Evolutionary conservation across 2,888 invertebrate genomes (phyloP), one percentile per base, ranked within the genome.

Genomic region (Enoplolaimus lenunculus): DNA sequence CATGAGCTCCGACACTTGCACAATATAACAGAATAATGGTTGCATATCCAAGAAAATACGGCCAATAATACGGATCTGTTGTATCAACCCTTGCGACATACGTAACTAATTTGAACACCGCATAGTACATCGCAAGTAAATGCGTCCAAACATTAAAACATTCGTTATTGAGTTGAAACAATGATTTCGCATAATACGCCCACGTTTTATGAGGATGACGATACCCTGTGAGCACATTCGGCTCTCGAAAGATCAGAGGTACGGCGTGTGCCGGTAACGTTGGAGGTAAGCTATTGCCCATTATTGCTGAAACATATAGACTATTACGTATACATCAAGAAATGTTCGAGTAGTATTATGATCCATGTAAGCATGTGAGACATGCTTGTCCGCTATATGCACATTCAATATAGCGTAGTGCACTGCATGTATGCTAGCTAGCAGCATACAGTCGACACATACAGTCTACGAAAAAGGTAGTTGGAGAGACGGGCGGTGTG

Each of bases 1-100:
- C 79, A 72, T 81, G 81, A 16, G 81, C 81, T 28, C 73, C 74
- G 30, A 74, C 76, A 72, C 80, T 80, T 71, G 77, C 79, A 16
- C 75, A 70, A 69, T 80, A 81, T 74, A 81, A 45, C 21, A 45
- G 45, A 45, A 45, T 45, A 13, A 45, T 45, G 7, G 45, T 45
- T 13, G 21, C 45, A 45, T 45, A 45, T 13, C 45, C 45, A 21
- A 45, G 7, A 45, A 45, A 21, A 45, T 13, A 45, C 7, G 45
- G 45, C 45, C 45, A 45, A 21, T 45, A 45, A 21, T 45, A 45
- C 45, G 45, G 45, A 45, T 45, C 45, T 13, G 7, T 45, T 7
- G 21, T 13, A 13, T 7, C 45, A 13, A 45, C 21, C 21, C 21
- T 45, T 21, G 45, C 7, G 7, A 21, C 7, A 21, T 45, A 45